These are phyloP conservation scores for Bambusicola thoracicus DNA, from an alignment of 2,113 vertebrate species.

Conservation along the genomic window DNA sequence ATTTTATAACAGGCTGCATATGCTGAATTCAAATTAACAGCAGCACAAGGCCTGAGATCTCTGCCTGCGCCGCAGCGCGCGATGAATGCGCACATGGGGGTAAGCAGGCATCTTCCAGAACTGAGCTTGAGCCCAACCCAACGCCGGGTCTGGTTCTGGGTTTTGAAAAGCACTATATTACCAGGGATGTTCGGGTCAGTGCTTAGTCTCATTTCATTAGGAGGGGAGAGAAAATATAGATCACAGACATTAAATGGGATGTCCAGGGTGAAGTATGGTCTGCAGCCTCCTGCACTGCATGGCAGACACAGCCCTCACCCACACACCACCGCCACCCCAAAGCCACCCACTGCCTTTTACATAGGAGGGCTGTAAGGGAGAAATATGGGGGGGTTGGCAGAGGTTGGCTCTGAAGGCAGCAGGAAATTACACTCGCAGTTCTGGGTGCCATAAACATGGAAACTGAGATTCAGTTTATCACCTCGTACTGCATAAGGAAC, in stretches of 20 bases:
- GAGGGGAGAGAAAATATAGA: neutral
- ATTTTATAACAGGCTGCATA: slow-evolving; percentile 84
- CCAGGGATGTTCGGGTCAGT: slow-evolving; percentile 2
- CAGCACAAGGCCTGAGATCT: slow-evolving; percentile 74
- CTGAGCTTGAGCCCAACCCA: slow-evolving; percentile 23
- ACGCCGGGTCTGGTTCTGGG: slow-evolving; percentile 2
- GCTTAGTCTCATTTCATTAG: neutral
- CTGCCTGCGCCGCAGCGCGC: slow-evolving; percentile 50
- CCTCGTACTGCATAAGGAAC: slow-evolving; percentile 54
- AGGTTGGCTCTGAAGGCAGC: slow-evolving; percentile 20
- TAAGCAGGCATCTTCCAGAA: neutral
- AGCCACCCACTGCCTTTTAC: neutral
- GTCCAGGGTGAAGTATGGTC: neutral
- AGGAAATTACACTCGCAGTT: slow-evolving; percentile 64
- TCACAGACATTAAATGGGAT: neutral
- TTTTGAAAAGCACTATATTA: neutral
- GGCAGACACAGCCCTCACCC: neutral
- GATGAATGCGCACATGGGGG: slow-evolving; percentile 35
- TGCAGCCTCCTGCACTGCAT: neutral
- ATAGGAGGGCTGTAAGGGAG: neutral
- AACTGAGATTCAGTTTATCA: slow-evolving; percentile 66
- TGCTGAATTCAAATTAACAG: slow-evolving; percentile 88
- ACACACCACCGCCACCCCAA: neutral
- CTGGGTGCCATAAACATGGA: slow-evolving; percentile 54
- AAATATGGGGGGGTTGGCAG: neutral